Conservation (phyloP, 2,797 vertebrate genomes). For the Phaenicophaeus curvirostris region DNA sequence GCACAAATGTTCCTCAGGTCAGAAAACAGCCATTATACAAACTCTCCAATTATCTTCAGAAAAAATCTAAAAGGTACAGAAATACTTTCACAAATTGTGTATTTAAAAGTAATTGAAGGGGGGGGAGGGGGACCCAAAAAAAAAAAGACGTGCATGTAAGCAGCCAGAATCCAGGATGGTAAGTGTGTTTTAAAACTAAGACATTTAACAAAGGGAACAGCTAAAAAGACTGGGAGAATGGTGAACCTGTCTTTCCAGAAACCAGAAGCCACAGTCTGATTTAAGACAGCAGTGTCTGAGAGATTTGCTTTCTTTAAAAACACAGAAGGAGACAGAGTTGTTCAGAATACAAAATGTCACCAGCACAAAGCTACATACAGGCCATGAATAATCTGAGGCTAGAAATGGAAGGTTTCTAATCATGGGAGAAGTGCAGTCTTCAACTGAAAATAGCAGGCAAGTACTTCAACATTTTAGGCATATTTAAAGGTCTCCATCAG, state of each 20-base stretch:
- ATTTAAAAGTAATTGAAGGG: background rate
- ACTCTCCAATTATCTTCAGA: background rate
- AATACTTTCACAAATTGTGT: background rate
- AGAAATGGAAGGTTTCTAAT: background rate
- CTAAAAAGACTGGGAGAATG: background rate
- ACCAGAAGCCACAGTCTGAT: background rate
- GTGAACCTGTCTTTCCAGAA: background rate
- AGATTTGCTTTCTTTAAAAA: background rate
- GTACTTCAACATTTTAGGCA: background rate
- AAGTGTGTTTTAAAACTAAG: background rate
- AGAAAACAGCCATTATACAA: background rate
- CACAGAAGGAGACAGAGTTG: background rate
- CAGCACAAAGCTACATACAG: background rate
- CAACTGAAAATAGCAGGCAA: rapidly evolving
- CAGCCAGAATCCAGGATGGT: background rate
- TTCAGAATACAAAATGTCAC: background rate
- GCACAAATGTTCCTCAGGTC: background rate
- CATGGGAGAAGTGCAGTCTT: background rate
- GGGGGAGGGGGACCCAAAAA: rapidly evolving
- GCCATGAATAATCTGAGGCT: background rate
- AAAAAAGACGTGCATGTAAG: background rate
- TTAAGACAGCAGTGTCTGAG: background rate
- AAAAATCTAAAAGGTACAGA: background rate
- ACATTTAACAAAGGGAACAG: background rate
- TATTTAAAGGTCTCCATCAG: background rate